phyloP scores from a whole-genome alignment of 1,140 invertebrate species.

The Belonocnema kinseyi region DNA sequence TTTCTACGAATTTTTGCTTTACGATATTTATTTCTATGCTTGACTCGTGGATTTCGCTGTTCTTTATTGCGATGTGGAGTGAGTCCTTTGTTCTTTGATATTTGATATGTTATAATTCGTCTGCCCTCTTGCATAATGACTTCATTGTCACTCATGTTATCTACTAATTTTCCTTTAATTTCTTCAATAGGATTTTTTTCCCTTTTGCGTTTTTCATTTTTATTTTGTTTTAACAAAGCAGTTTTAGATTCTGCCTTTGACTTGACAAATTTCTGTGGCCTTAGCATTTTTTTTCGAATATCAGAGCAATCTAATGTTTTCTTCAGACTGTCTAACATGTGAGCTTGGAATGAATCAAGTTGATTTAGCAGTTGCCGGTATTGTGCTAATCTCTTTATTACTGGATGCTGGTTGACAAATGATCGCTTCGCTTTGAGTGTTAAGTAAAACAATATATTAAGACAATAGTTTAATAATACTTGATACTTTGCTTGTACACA shows the following conservation, averaged over 20 bases:
- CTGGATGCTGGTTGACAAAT: constrained; percentile 87
- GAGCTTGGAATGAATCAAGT: constrained; percentile 82
- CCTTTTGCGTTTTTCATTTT: constrained; percentile 34
- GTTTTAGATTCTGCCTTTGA: too few relatives aligned
- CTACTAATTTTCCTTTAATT: not conserved
- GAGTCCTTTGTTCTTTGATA: constrained; percentile 96
- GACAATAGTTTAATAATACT: constrained; percentile 87
- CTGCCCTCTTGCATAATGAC: constrained; percentile 75
- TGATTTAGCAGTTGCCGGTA: constrained; percentile 86
- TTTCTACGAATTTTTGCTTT: constrained; percentile 93
- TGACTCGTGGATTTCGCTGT: constrained; percentile 93
- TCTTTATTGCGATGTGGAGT: constrained; percentile 93
- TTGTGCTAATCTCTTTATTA: constrained; percentile 88
- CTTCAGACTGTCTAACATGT: constrained; percentile 73
- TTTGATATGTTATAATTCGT: constrained; percentile 92
- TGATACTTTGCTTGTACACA: constrained; percentile 85
- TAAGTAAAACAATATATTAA: constrained; percentile 91
- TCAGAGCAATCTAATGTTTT: constrained; percentile 62
- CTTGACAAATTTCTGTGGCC: too few relatives aligned
- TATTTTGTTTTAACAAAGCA: not conserved
- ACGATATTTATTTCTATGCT: constrained; percentile 92
- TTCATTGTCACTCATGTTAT: constrained; percentile 2
- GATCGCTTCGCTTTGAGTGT: constrained; percentile 85
- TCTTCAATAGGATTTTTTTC: constrained; percentile 35
- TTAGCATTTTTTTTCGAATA: constrained; percentile 8